A percentile compares a stretch with the other conserved stretches of the same genome.
These are phyloP conservation scores for Lutjanus erythropterus DNA, from an alignment of 2,113 vertebrate genomes.

Conservation along the genomic window DNA sequence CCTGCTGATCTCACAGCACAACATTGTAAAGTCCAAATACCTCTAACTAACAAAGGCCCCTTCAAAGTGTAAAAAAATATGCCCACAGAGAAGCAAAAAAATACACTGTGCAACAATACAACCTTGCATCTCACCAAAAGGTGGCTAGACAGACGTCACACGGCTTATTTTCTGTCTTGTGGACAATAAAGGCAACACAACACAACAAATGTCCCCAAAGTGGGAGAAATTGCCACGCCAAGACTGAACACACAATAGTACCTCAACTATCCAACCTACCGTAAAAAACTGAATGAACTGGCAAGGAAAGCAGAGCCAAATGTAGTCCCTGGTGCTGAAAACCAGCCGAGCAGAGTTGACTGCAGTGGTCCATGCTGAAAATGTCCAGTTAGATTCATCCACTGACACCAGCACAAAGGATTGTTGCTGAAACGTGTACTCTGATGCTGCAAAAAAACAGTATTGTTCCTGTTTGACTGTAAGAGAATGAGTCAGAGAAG, in stretches of 20 bases:
- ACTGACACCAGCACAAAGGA: slow-evolving; percentile 47
- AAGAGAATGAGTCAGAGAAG: slow-evolving; percentile 1
- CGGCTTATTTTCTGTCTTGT: neutral
- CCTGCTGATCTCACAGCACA: neutral
- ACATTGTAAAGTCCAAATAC: neutral
- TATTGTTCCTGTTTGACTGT: slow-evolving; percentile 4
- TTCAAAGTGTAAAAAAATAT: slow-evolving; percentile 14
- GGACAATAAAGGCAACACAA: slow-evolving; percentile 1
- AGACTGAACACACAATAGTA: neutral
- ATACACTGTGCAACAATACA: neutral
- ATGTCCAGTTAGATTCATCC: slow-evolving; percentile 27
- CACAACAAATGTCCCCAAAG: neutral
- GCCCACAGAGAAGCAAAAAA: neutral
- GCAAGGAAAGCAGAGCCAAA: slow-evolving; percentile 9
- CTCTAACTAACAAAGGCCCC: slow-evolving; percentile 15
- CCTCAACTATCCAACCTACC: neutral
- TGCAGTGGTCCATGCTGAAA: slow-evolving; percentile 26
- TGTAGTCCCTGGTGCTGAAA: slow-evolving; percentile 13
- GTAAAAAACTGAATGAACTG: slow-evolving; percentile 21
- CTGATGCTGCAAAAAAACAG: slow-evolving; percentile 14
- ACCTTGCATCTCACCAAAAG: neutral
- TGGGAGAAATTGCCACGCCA: neutral
- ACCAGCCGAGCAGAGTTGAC: slow-evolving; percentile 13
- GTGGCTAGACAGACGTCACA: neutral
- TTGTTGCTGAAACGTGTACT: slow-evolving; percentile 37